These are phyloP conservation scores for Psylliodes chrysocephalus DNA, from an alignment of 2,888 invertebrate species.

Conservation along the genomic window DNA sequence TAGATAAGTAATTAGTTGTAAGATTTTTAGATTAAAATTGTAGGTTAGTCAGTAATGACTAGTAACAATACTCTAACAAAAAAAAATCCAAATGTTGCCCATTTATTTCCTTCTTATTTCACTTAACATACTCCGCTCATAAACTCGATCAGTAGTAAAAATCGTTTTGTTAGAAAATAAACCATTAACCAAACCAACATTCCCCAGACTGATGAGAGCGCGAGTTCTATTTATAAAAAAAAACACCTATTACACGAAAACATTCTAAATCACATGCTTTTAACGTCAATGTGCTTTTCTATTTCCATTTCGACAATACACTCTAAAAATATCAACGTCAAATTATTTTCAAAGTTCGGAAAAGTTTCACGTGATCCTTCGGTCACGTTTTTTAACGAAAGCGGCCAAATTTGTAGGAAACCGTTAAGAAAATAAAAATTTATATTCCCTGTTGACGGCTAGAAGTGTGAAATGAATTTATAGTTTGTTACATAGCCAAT, in stretches of 20 bases:
- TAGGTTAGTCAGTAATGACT: no score
- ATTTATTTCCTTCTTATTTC: no score
- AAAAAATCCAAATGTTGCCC: no score
- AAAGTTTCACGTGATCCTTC: conserved; percentile 13
- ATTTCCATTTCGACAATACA: conserved; percentile 31
- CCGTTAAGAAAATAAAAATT: no score
- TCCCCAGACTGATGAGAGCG: not conserved
- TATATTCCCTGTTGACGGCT: no score
- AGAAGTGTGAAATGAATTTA: no score
- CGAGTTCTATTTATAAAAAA: conserved; percentile 26
- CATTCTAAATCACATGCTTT: conserved; percentile 35
- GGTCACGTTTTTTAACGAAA: conserved; percentile 18
- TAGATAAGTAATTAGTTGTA: no score
- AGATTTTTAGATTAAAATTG: no score
- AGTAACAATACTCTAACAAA: no score
- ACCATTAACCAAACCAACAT: not conserved
- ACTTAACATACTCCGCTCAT: not conserved
- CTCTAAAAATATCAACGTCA: conserved; percentile 26
- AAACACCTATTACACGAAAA: conserved; percentile 19
- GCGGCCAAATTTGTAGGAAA: not conserved
- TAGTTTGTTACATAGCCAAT: no score
- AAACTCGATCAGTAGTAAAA: not conserved
- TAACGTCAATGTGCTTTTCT: conserved; percentile 34
- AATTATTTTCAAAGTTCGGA: not conserved
- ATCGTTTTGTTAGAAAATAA: conserved; percentile 1